Base-by-base conservation (phyloP, 2,113 vertebrate species). In the Phocoena phocoena region DNA sequence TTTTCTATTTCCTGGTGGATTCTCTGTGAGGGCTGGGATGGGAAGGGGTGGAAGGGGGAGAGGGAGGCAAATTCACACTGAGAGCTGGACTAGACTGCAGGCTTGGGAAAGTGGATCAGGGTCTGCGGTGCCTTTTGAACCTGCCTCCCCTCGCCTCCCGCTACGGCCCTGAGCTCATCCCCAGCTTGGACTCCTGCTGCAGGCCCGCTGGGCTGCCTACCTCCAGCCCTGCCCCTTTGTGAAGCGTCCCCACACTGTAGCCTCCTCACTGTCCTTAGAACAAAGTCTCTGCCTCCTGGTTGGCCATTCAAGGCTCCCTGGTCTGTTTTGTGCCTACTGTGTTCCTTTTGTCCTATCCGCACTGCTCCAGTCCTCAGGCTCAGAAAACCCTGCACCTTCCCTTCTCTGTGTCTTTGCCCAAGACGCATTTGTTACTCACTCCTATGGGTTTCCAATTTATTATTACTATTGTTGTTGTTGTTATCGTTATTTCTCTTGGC, bases 1-100 rank as follows among this genome's bases (percentile, higher is more conserved):
- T 82, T 96, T 91, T 84, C 73, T 33, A 1, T 92, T 97, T 97
- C 89, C 91, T 21, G 11, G 95, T 50, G 77, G 96, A 93, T 88
- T 93, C 71, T 93, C 67, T 83, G 62, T n/a, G 91, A 87, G 82
- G 62, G 13, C 53, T 71, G 33, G 28, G 68, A 31, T 31, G 31
- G 82, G 41, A 26, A 41, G 38, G 20, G 28, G 50, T 4, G n/a
- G 13, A 6, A 8, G 6, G 20, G 33, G 71, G 55, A 73, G 44
- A 79, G 67, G 58, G 67, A 84, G 36, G 47, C 28, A 58, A 33
- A 23, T 20, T 71, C 58, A 65, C 53, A 36, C 7, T 6, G 73
- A 68, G 36, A n/a, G 33, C 76, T 33, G 31, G 58, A 12, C 33
- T 63, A n/a, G 71, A 55, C 36, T 92, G 88, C 90, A 68, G 77